A percentile compares a stretch with the other conserved stretches of the same genome.
phyloP scores from a whole-genome alignment of 1,140 invertebrate species.

The Lordiphosa stackelbergi region DNA sequence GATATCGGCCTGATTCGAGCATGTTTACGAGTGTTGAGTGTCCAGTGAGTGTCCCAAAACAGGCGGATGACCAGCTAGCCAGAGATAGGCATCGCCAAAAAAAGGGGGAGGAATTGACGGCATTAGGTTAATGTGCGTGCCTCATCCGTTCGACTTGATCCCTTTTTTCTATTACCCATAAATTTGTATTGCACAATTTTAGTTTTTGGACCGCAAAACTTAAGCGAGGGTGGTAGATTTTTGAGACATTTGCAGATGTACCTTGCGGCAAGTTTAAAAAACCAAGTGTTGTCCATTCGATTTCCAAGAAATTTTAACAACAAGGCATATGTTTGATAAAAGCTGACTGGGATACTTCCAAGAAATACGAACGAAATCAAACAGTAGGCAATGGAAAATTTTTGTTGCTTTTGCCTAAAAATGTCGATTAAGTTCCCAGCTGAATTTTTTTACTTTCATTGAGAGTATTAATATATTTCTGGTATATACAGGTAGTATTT shows the following conservation, averaged over 20 bases:
- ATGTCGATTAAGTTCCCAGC: too few relatives aligned
- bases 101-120: slow-evolving; percentile 16
- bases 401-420: too few relatives aligned
- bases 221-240: slow-evolving; percentile 15
- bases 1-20: slow-evolving; percentile 66
- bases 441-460: too few relatives aligned
- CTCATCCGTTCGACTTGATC: slow-evolving; percentile 46
- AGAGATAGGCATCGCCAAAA: slow-evolving; percentile 56
- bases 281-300: too few relatives aligned
- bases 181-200: slow-evolving; percentile 52
- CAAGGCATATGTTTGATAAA: too few relatives aligned
- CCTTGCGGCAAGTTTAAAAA: neutral
- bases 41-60: slow-evolving; percentile 20
- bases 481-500: too few relatives aligned
- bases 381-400: too few relatives aligned
- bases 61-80: slow-evolving; percentile 26
- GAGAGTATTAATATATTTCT: too few relatives aligned
- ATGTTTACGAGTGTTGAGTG: slow-evolving; percentile 67
- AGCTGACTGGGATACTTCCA: too few relatives aligned
- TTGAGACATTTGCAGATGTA: slow-evolving; percentile 2
- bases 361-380: too few relatives aligned
- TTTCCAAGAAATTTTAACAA: too few relatives aligned
- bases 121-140: slow-evolving; percentile 52
- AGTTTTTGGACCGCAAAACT: slow-evolving; percentile 45
- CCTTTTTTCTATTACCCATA: slow-evolving; percentile 75